Evolutionary conservation across 2,797 vertebrate species (phyloP).

Genomic region (Mycteria americana): DNA sequence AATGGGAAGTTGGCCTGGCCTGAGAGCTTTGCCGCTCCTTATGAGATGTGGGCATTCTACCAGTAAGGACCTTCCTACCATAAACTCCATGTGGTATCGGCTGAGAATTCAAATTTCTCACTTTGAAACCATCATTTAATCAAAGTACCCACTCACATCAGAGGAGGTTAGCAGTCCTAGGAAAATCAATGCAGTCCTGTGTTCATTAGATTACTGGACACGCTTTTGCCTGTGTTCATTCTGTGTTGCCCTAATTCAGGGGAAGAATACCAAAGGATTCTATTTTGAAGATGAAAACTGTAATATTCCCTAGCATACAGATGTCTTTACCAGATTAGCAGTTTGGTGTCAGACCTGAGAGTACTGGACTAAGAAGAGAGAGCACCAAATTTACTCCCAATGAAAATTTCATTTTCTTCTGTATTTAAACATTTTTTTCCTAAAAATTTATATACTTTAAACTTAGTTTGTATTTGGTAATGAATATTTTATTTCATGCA

Average conservation of each 20-base stretch:
- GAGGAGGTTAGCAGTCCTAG: not conserved
- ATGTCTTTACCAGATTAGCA: not conserved
- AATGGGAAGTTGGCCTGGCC: not conserved
- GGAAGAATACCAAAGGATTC: not conserved
- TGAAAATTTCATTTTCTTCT: not conserved
- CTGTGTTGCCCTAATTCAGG: not conserved
- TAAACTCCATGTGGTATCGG: not conserved
- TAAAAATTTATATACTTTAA: not conserved
- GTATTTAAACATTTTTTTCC: not conserved
- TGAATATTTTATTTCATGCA: not conserved
- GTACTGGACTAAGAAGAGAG: not conserved
- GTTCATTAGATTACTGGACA: not conserved
- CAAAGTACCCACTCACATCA: not conserved
- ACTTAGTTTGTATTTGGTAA: not conserved
- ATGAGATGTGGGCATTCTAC: not conserved
- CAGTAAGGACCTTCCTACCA: not conserved
- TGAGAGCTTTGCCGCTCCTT: not conserved
- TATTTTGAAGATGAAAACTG: not conserved
- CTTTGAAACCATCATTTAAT: not conserved
- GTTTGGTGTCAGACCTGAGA: not conserved
- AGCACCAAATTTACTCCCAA: not conserved
- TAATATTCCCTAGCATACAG: not conserved
- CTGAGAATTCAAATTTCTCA: not conserved
- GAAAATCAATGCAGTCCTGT: not conserved
- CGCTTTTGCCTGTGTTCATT: not conserved